Evolutionary conservation across 2,797 vertebrate species (phyloP).

Genomic region (Dipus sagitta): DNA sequence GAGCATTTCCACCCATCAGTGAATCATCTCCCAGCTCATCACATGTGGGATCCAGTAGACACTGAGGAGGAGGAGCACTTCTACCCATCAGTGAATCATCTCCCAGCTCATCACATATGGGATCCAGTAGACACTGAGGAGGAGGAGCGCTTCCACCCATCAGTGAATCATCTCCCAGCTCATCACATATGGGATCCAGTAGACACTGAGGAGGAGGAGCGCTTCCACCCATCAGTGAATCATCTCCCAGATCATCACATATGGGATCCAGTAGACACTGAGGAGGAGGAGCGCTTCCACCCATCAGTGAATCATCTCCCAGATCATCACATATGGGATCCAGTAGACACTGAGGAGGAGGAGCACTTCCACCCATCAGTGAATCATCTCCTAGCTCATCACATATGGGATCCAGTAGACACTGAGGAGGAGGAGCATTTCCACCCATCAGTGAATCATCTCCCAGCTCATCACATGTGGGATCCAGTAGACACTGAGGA

Average conservation of each 20-base stretch:
- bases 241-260: background rate
- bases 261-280: background rate
- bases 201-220: background rate
- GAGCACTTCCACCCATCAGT: too few species aligned
- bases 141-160: too few species aligned
- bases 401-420: background rate
- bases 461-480: background rate
- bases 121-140: background rate
- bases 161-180: background rate
- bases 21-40: background rate
- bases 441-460: too few species aligned
- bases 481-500: background rate
- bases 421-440: too few species aligned
- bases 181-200: background rate
- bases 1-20: too few species aligned
- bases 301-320: too few species aligned
- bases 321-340: background rate
- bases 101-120: background rate
- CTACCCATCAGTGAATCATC: too few species aligned
- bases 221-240: too few species aligned
- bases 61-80: too few species aligned
- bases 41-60: background rate
- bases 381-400: background rate
- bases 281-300: too few species aligned
- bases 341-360: background rate